Conservation (phyloP, 2,888 invertebrate species). For the Hermodice carunculata region DNA sequence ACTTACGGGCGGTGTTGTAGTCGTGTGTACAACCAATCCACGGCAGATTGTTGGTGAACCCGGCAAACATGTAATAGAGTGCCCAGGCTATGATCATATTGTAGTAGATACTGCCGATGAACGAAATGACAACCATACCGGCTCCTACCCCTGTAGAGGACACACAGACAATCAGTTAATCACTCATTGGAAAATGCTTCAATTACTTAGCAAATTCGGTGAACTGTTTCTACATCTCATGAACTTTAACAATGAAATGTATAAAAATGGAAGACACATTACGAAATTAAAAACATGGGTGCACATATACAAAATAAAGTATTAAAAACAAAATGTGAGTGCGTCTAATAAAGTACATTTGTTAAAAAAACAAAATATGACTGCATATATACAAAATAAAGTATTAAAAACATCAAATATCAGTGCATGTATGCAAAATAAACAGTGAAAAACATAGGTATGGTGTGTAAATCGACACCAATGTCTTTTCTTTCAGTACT, state of each 20-base stretch:
- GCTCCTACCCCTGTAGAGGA: conserved; percentile 70
- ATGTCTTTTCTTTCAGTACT: too few relatives aligned
- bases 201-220: neutral
- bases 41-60: conserved; percentile 76
- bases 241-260: too few relatives aligned
- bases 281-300: too few relatives aligned
- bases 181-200: neutral
- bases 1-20: conserved; percentile 43
- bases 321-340: neutral
- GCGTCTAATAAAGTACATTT: neutral
- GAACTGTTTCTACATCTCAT: neutral
- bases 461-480: neutral
- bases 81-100: conserved; percentile 86
- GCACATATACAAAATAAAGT: neutral
- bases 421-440: neutral
- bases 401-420: neutral
- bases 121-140: conserved; percentile 79
- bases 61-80: conserved; percentile 81
- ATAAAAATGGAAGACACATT: too few relatives aligned
- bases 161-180: neutral
- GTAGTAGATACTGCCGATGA: conserved; percentile 81
- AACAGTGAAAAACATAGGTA: neutral
- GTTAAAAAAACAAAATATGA: neutral
- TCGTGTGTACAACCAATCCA: conserved; percentile 77
- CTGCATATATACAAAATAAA: neutral